phyloP scores from a whole-genome alignment of 2,888 invertebrate genomes.

The Nephrotoma appendiculata region DNA sequence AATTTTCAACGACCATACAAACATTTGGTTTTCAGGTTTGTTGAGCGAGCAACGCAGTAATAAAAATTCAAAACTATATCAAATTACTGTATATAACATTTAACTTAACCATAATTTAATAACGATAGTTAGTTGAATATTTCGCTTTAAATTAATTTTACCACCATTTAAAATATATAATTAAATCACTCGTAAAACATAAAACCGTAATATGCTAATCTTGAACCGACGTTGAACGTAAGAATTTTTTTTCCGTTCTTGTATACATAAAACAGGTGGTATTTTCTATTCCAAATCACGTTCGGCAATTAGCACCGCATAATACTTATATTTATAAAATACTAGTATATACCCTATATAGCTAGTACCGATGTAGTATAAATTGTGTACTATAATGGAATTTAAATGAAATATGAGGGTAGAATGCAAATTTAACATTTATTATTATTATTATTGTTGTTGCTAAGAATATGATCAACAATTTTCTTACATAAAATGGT shows the following conservation, averaged over 20 bases:
- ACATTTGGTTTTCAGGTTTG: too few relatives aligned
- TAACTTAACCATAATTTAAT: neutral
- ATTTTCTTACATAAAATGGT: neutral
- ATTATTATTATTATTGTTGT: neutral
- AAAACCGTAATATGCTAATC: neutral
- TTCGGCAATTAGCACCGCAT: neutral
- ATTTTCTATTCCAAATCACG: neutral
- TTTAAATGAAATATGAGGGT: neutral
- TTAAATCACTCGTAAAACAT: neutral
- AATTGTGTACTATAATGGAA: neutral
- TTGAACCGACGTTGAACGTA: neutral
- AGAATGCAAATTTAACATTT: neutral
- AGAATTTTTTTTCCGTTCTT: neutral
- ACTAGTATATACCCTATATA: neutral
- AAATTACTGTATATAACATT: neutral
- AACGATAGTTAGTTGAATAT: neutral
- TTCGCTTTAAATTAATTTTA: neutral
- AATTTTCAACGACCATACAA: too few relatives aligned
- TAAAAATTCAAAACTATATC: too few relatives aligned
- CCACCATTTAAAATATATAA: neutral
- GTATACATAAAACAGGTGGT: neutral
- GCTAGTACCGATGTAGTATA: neutral
- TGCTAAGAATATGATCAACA: neutral
- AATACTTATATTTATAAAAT: neutral
- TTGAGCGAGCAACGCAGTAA: too few relatives aligned